Conservation (phyloP, 2,888 invertebrate genomes). For the Drosophila engyochracea region DNA sequence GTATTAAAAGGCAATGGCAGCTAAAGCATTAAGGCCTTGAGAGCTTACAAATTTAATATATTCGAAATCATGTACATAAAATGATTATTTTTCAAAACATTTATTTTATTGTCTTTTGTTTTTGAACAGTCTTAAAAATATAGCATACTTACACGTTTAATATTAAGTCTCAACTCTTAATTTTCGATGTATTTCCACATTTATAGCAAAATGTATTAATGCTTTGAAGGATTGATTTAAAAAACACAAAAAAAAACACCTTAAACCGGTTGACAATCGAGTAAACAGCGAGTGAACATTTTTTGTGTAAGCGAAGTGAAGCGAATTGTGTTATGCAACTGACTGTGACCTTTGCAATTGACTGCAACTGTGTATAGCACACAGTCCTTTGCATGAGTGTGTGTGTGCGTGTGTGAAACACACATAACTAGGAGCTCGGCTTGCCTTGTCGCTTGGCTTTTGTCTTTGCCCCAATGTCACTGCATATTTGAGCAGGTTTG, state of each 20-base stretch:
- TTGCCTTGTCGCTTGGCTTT: conserved; percentile 35
- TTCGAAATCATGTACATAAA: not conserved
- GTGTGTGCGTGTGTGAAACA: conserved; percentile 14
- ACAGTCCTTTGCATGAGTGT: conserved; percentile 18
- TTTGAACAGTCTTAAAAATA: not conserved
- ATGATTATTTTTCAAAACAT: not conserved
- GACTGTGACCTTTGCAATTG: conserved; percentile 43
- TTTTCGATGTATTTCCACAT: not conserved
- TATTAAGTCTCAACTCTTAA: not conserved
- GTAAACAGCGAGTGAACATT: not conserved
- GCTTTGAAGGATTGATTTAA: not conserved
- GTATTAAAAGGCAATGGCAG: not conserved
- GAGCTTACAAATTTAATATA: not conserved
- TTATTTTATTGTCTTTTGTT: not conserved
- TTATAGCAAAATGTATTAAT: not conserved
- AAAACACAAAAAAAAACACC: not conserved
- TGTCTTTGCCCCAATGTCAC: conserved; percentile 77
- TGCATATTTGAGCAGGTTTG: conserved; percentile 77
- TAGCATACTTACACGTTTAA: not conserved
- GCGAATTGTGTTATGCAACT: conserved; percentile 37
- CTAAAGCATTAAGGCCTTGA: not conserved
- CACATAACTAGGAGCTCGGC: conserved; percentile 6
- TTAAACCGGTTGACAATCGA: not conserved
- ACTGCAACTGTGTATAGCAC: conserved; percentile 26
- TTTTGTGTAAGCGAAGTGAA: not conserved